Base-by-base conservation (phyloP, 2,797 vertebrate species). In the Scolopax rusticola region DNA sequence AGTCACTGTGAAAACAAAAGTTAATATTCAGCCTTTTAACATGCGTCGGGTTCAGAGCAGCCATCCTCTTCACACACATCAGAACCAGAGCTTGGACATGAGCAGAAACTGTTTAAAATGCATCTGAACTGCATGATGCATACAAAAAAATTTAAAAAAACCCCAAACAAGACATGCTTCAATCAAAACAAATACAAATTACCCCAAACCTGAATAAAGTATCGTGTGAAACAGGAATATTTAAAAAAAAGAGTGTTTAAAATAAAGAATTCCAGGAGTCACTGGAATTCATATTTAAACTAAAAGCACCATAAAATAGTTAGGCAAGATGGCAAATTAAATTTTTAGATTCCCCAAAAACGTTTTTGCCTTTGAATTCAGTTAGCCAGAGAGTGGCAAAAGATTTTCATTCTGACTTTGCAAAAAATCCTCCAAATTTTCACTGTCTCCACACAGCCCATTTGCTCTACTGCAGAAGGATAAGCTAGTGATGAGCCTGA, bases 21-120 rank as follows among this genome's bases (percentile, higher is more conserved):
- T 95, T 95, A 92, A 93, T 90, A 95, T 90, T 87, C 51, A 90
- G 85, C 64, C 81, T 88, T 95, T 91, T 82, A 89, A 90, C 68
- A 74, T 57, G 83, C 57, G 41, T 53, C 1, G 0, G 25, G 67
- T 90, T 95, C 85, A 95, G 83, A 95, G 59, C 67, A 95, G 73
- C 59, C 6, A 0, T 48, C 59, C 64, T 87, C 36, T 73, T 93
- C 0, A 1, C 53, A 54, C 67, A 60, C 51, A 61, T 76, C 59
- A 90, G 87, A 87, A 59, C 48, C 28, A 73, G 90, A 91, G 30
- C 77, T 73, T 2, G 15, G 47, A 89, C 53, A 67, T 11, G 56
- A 91, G 17, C 51, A 74, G 74, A 87, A 93, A 54, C 24, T 73
- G 27, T 40, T 87, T 77, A 79, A 83, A 83, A 80, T 45, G 24